Conservation (phyloP, 2,113 vertebrate genomes). For the Trinectes maculatus region DNA sequence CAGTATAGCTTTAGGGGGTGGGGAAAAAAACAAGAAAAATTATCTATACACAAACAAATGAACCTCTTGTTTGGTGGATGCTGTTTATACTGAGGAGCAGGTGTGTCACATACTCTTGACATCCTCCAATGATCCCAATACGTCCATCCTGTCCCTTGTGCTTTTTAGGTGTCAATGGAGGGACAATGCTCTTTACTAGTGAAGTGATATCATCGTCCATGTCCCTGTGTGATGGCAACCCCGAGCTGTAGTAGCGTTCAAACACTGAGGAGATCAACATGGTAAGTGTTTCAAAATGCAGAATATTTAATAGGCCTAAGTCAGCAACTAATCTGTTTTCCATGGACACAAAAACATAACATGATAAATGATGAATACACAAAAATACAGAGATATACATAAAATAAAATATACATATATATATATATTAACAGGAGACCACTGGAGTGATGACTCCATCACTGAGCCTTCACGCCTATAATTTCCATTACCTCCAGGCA, state of each 20-base stretch:
- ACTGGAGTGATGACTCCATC: neutral
- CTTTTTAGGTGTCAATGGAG: conserved; percentile 87
- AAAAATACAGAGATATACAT: neutral
- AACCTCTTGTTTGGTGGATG: neutral
- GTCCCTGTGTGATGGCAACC: conserved; percentile 75
- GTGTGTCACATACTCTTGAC: conserved; percentile 89
- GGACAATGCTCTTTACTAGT: conserved; percentile 88
- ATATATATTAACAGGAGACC: neutral
- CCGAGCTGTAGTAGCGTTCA: conserved; percentile 85
- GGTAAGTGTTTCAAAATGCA: conserved; percentile 3
- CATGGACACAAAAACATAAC: neutral
- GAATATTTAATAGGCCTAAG: neutral
- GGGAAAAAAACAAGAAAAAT: conserved; percentile 15
- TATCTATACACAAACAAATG: neutral
- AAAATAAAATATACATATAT: neutral
- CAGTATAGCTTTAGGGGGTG: conserved; percentile 87
- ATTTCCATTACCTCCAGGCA: conserved; percentile 13
- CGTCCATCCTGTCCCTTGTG: conserved; percentile 97
- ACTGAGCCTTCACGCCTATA: conserved; percentile 12
- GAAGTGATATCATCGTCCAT: conserved; percentile 88
- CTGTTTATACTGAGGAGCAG: neutral
- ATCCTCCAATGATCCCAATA: conserved; percentile 93
- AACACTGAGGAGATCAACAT: conserved; percentile 85
- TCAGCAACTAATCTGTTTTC: neutral
- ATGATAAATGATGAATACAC: neutral